phyloP scores from a whole-genome alignment of 2,113 vertebrate species.

The Anser brachyrhynchus region DNA sequence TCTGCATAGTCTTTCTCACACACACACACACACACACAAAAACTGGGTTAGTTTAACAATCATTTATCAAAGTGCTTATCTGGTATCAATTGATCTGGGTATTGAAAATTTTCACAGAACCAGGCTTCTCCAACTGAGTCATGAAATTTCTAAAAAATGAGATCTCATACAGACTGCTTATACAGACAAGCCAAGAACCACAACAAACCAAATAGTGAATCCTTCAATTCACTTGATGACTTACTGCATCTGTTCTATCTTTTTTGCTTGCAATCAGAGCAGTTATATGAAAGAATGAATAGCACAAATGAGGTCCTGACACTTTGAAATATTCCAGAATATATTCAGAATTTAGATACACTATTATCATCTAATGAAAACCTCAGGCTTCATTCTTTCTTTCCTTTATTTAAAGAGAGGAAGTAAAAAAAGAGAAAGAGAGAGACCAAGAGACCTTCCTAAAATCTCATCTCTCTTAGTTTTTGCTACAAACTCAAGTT shows the following conservation, averaged over 20 bases:
- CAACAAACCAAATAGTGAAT: background rate
- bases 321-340: background rate
- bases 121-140: background rate
- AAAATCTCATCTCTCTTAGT: background rate
- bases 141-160: background rate
- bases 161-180: background rate
- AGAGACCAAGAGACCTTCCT: background rate
- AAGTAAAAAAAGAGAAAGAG: background rate
- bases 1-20: background rate
- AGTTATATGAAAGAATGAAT: constrained; percentile 17
- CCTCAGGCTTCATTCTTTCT: background rate
- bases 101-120: background rate
- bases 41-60: background rate
- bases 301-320: background rate
- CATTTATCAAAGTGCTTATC: background rate
- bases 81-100: background rate
- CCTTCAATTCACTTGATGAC: constrained; percentile 17
- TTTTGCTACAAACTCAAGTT: background rate
- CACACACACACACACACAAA: no score
- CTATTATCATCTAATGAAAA: constrained; percentile 3
- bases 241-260: background rate
- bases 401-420: background rate
- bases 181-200: background rate
- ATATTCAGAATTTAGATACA: background rate
- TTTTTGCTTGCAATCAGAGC: constrained; percentile 3